phyloP scores from a whole-genome alignment of 2,113 vertebrate genomes.

The Phylloscopus trochilus region DNA sequence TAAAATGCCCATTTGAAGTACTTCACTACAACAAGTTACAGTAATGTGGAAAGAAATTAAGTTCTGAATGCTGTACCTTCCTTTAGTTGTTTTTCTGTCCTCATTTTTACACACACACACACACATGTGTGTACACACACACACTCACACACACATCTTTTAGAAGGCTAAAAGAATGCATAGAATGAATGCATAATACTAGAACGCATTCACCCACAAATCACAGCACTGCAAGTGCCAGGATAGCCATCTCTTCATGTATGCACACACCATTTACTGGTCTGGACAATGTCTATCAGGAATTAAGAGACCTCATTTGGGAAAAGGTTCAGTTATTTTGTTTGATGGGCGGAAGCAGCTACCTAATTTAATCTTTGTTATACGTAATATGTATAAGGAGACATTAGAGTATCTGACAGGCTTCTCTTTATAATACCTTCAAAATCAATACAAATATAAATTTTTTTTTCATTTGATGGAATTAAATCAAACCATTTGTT shows the following conservation, averaged over 20 bases:
- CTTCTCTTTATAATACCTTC: background rate
- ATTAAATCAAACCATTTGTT: background rate
- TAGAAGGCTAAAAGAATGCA: too few relatives aligned
- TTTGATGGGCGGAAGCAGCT: conserved; percentile 13
- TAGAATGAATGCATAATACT: too few relatives aligned
- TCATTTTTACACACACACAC: background rate
- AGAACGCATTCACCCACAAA: background rate
- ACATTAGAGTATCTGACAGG: background rate
- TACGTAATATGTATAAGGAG: background rate
- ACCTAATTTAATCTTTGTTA: conserved; percentile 28
- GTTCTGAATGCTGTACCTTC: background rate
- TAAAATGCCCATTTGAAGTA: background rate
- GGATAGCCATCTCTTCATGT: background rate
- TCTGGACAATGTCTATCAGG: conserved; percentile 27
- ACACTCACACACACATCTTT: background rate
- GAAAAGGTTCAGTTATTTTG: conserved; percentile 20
- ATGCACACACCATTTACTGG: background rate
- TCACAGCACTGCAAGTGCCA: background rate
- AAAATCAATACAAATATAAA: background rate
- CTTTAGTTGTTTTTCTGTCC: background rate
- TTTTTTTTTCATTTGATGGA: background rate
- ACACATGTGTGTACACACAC: too few relatives aligned
- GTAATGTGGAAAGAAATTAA: background rate
- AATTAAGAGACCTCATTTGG: conserved; percentile 9
- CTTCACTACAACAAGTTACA: background rate